A percentile compares a stretch with the other conserved stretches of the same genome.
Evolutionary conservation across 2,113 vertebrate species (phyloP).

Genomic region (Xenopus laevis): DNA sequence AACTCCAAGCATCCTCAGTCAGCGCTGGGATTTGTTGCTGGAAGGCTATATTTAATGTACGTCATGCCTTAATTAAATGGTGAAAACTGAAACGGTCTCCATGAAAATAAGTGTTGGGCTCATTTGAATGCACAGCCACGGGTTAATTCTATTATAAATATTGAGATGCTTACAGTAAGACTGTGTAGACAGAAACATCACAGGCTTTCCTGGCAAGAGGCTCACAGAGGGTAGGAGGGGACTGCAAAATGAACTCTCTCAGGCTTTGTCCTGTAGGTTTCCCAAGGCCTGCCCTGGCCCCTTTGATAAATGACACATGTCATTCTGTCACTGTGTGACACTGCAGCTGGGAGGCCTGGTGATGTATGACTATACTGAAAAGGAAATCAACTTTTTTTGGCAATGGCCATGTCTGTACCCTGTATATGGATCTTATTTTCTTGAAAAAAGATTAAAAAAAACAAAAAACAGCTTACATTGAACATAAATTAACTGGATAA

Average conservation of each 20-base stretch:
- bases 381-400: constrained; percentile 99
- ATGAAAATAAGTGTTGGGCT: too few species aligned
- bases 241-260: constrained; percentile 98
- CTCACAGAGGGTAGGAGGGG: constrained; percentile 80
- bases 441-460: constrained; percentile 50
- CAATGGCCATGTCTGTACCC: constrained; percentile 87
- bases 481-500: constrained; percentile 79
- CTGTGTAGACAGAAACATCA: constrained; percentile 84
- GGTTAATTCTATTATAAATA: constrained; percentile 67
- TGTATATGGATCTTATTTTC: constrained; percentile 84
- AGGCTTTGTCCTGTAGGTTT: constrained; percentile 98
- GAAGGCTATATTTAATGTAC: too few species aligned
- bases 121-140: constrained; percentile 46
- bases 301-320: constrained; percentile 99
- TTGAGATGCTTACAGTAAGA: constrained; percentile 79
- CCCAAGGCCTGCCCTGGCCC: constrained; percentile 97
- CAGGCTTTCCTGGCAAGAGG: constrained; percentile 89
- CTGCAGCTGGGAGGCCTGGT: constrained; percentile 96
- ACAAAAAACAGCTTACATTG: constrained; percentile 76
- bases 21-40: too few species aligned
- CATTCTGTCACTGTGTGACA: constrained; percentile 99
- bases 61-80: too few species aligned
- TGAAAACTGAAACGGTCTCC: too few species aligned
- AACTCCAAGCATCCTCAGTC: too few species aligned
- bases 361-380: constrained; percentile 94